Conservation (phyloP, 2,888 invertebrate species). For the Leptogaster cylindrica region DNA sequence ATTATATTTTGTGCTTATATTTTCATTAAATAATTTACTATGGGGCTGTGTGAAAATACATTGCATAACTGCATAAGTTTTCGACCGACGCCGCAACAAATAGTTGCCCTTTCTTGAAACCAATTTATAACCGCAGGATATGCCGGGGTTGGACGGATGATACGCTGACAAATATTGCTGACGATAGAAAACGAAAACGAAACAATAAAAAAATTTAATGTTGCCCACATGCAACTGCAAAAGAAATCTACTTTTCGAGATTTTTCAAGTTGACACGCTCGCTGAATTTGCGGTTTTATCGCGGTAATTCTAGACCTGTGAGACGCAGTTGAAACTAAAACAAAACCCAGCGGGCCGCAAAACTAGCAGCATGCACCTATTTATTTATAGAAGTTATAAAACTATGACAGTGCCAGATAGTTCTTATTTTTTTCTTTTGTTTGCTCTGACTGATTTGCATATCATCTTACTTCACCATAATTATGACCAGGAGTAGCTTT, state of each 20-base stretch:
- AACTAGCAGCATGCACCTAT: slow-evolving; percentile 24
- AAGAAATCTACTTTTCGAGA: slow-evolving; percentile 31
- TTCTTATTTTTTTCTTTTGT: slow-evolving; percentile 10
- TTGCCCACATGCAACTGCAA: slow-evolving; percentile 23
- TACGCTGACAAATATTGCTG: slow-evolving; percentile 33
- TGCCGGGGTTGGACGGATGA: slow-evolving; percentile 32
- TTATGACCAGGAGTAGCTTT: slow-evolving; percentile 24
- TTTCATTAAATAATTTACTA: too few species aligned
- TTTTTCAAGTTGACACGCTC: slow-evolving; percentile 55
- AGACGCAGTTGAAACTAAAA: slow-evolving; percentile 46
- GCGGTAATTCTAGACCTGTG: slow-evolving; percentile 55
- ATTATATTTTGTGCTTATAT: too few species aligned
- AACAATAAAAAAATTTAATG: slow-evolving; percentile 4
- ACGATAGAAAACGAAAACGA: slow-evolving; percentile 31
- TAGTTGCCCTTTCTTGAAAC: too few species aligned
- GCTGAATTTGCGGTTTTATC: slow-evolving; percentile 59
- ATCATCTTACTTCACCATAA: slow-evolving; percentile 29
- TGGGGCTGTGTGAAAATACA: too few species aligned
- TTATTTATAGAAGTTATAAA: slow-evolving; percentile 38
- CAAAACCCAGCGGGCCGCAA: slow-evolving; percentile 43
- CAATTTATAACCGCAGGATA: slow-evolving; percentile 30
- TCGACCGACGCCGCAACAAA: too few species aligned
- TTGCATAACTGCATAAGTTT: too few species aligned
- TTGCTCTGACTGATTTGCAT: background rate
- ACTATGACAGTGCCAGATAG: slow-evolving; percentile 34